Evolutionary conservation across 2,797 vertebrate species (phyloP), one percentile per base, ranked within the genome.

Genomic region (Periophthalmus magnuspinnatus): DNA sequence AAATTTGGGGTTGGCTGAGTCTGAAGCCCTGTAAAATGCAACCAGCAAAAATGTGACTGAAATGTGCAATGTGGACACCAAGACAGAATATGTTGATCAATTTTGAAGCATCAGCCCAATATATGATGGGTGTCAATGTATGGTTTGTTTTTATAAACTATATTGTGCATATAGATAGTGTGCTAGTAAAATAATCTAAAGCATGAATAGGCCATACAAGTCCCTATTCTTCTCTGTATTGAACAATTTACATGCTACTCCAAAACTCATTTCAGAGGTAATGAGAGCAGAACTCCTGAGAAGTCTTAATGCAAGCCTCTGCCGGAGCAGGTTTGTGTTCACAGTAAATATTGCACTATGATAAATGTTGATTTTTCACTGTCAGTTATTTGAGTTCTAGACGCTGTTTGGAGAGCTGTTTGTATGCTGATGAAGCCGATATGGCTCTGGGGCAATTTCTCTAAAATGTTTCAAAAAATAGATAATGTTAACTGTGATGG

Each of bases 251-350:
- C 68, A 76, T 82, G 78, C 66, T 50, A 67, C 76, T 56, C 67
- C 57, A 68, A 34, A 32, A 0, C 65, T 60, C 56, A 70, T 70
- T 71, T 80, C 48, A 21, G 32, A 14, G 48, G 61, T 69, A 65
- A 66, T 72, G 60, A 76, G 67, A 86, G 64, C 77, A 64, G 33
- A 74, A 68, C 81, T 96, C 95, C 81, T 96, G 95, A 83, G 33
- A 96, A 97, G 86, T 96, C 94, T 0, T 95, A 96, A 95, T 33
- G 57, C 71, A 74, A 80, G 73, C 72, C 67, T 69, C 69, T 74
- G 71, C 50, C 67, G 74, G 66, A 74, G 70, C 66, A 81, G 80
- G 76, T 80, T 68, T 75, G 84, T 88, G 71, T 66, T 75, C 81
- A 73, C 67, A 64, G 72, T 34, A 87, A 86, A 84, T 82, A 79